These are phyloP conservation scores for Andrena hattorfiana DNA, from an alignment of 2,888 invertebrate species.

Conservation along the genomic window DNA sequence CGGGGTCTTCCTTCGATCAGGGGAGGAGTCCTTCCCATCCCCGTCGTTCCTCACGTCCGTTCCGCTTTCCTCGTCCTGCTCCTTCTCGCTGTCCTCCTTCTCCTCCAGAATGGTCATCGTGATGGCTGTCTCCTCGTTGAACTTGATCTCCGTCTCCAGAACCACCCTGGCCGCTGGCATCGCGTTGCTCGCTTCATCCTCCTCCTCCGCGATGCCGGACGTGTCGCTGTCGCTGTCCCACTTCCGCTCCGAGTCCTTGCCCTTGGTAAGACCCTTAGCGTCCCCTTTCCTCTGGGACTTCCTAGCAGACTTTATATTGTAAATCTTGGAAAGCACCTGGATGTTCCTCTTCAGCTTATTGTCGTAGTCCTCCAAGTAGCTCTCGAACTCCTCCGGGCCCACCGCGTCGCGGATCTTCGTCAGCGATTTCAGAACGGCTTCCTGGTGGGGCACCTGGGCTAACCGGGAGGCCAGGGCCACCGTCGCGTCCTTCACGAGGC, in stretches of 20 bases:
- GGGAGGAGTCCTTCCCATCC: constrained; percentile 72
- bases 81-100: constrained; percentile 83
- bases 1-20: constrained; percentile 86
- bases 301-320: constrained; percentile 82
- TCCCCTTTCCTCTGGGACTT: constrained; percentile 19
- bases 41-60: constrained; percentile 74
- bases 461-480: constrained; percentile 84
- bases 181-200: constrained; percentile 69
- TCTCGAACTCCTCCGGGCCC: constrained; percentile 89
- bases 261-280: constrained; percentile 5
- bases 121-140: constrained; percentile 92
- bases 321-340: constrained; percentile 88
- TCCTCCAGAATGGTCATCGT: constrained; percentile 94
- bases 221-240: constrained; percentile 79
- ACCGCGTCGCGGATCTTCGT: constrained; percentile 90
- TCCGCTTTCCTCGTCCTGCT: constrained; percentile 62
- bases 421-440: constrained; percentile 89
- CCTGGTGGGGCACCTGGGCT: constrained; percentile 86
- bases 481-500: constrained; percentile 78
- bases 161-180: constrained; percentile 86
- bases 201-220: constrained; percentile 78
- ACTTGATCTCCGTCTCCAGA: constrained; percentile 93
- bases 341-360: constrained; percentile 87
- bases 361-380: constrained; percentile 84
- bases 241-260: constrained; percentile 36